phyloP scores from a whole-genome alignment of 64 coral and sea anemone species.

The Hydrozoanthus tunicans region DNA sequence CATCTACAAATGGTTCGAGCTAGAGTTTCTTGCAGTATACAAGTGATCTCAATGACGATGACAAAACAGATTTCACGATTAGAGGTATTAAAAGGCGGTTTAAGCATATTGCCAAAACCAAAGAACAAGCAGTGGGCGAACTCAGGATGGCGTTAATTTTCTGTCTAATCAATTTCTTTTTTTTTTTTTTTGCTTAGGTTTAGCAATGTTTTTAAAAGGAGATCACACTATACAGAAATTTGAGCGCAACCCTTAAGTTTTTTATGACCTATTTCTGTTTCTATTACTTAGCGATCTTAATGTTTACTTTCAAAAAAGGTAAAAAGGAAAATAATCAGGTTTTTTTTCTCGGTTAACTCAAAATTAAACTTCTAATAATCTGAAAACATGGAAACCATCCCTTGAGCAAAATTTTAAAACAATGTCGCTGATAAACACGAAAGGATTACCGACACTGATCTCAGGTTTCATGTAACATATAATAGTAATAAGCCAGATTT shows the following conservation, averaged over 20 bases:
- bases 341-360: background rate
- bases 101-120: background rate
- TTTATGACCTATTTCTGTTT: too few relatives aligned
- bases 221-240: background rate
- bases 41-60: too few relatives aligned
- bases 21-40: background rate
- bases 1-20: background rate
- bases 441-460: background rate
- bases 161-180: too few relatives aligned
- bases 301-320: background rate
- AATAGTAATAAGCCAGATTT: background rate
- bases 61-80: slow-evolving; percentile 30
- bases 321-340: background rate
- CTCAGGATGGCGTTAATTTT: background rate
- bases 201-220: background rate
- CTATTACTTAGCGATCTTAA: too few relatives aligned
- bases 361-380: background rate
- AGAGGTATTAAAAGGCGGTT: background rate
- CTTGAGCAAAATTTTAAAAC: background rate
- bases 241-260: too few relatives aligned
- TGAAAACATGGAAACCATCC: background rate
- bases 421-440: background rate
- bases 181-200: background rate
- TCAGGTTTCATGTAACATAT: background rate
- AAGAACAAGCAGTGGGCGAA: background rate